Evolutionary conservation across 2,113 vertebrate genomes (phyloP), one percentile per base, ranked within the genome.

Genomic region (Beaufortia kweichowensis): DNA sequence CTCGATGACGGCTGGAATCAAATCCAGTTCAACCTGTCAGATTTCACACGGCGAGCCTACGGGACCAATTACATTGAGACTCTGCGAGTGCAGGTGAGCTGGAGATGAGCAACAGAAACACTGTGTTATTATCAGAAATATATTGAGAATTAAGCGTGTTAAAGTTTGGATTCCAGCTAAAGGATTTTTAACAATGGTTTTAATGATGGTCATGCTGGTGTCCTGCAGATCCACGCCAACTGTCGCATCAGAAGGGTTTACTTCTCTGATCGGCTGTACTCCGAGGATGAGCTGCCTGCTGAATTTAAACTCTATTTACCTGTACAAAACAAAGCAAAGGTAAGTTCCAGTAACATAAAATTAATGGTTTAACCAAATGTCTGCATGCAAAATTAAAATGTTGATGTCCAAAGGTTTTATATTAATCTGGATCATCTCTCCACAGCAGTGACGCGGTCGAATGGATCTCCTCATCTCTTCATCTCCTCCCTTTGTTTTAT

Each of bases 1-100:
- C 92, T 99, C 79, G 96, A 98, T 0, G 95, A 98, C 0, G 96
- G 97, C 88, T 98, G 97, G 97, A 98, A 98, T 89, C 96, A 99
- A 86, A 98, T 98, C 75, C 96, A 98, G 90, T 98, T 98, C 87
- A 98, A 98, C 87, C 86, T 98, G 39, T 94, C 95, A 0, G 96
- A 98, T 78, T 98, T 98, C 87, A 98, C 97, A 0, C 93, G 95
- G 33, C 92, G 95, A 1, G 96, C 96, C 0, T 99, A 99, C 0
- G 97, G 96, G 35, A 98, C 97, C 3, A 99, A 98, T 67, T 99
- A 99, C 84, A 95, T 95, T 0, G 96, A 99, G 91, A 99, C 97
- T 1, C 90, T 99, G 6, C 88, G 96, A 53, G 95, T 99, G 48
- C 97, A 99, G 96, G 97, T 97, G 46, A 72, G 28, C 8, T 6